Conservation (phyloP, 30 jellyfish, hydroid and myxozoan genomes). For the Rhopilema esculentum region DNA sequence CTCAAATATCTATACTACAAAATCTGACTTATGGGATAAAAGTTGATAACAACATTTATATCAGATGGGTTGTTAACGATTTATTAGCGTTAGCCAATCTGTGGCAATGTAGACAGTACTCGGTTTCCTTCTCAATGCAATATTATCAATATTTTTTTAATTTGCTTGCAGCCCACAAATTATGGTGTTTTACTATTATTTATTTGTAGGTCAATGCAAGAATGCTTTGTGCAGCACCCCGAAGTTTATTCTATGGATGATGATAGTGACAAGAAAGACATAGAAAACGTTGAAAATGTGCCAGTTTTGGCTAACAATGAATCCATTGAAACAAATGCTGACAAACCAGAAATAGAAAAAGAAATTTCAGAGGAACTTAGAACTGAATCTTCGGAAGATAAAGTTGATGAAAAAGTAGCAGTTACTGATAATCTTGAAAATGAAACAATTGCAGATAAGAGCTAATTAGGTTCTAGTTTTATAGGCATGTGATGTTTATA, state of each 20-base stretch:
- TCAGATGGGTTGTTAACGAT: too few species aligned
- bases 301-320: background rate
- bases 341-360: background rate
- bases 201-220: conserved; percentile 84
- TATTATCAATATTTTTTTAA: too few species aligned
- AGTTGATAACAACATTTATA: too few species aligned
- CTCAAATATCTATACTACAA: too few species aligned
- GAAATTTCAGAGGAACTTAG: background rate
- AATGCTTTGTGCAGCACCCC: conserved; percentile 87
- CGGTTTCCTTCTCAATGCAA: too few species aligned
- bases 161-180: too few species aligned
- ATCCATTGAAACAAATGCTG: background rate
- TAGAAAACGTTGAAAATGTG: background rate
- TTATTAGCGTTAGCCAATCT: too few species aligned
- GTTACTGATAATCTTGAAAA: background rate
- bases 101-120: too few species aligned
- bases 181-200: too few species aligned
- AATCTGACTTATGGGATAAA: too few species aligned
- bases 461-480: background rate
- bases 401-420: background rate
- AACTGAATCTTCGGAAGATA: background rate
- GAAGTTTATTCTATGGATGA: conserved; percentile 81
- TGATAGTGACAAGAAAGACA: conserved; percentile 44
- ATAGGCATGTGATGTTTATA: background rate
- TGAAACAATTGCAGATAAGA: too few species aligned